Base-by-base conservation (phyloP, 2,797 vertebrate species). In the Brachymystax lenok region DNA sequence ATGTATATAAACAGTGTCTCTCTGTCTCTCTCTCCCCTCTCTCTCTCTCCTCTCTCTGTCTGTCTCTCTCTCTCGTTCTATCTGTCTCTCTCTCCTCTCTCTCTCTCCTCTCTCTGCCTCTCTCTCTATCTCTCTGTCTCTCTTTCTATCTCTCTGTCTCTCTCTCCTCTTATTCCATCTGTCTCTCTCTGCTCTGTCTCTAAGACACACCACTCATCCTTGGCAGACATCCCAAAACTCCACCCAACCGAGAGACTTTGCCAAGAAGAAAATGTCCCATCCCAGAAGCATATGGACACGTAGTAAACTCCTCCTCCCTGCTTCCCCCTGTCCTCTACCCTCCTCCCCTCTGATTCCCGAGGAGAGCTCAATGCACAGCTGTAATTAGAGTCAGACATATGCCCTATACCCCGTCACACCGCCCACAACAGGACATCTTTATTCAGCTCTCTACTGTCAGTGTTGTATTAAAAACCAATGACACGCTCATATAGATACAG, bases 311-410 rank as follows among this genome's bases (percentile, higher is more conserved):
- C 83, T 83, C 61, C 40, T 46, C 40, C 40, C 10, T 46, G 40
- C 40, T 13, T 46, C 40, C 40, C 10, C 2, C 10, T 46, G 40
- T 46, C 92, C 85, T 85, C 86, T 88, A 88, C 84, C 91, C 84
- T 90, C 83, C 88, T 85, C 87, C 90, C 85, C 87, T 82, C 86
- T 84, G 78, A 88, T 79, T 90, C 92, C 88, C 77, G 75, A 89
- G 84, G 87, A 94, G 89, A 82, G 74, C 89, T 92, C 91, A 92
- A 92, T 94, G 91, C 92, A 88, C 89, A 83, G 90, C 92, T 92
- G 88, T 95, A 96, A 96, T 96, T 95, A 95, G 92, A 93, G 92
- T 89, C 89, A 95, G 94, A 94, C 92, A 82, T 83, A 88, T 90
- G 92, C 90, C 93, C 93, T 93, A 94, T 93, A 92, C 90, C 92